A percentile compares a stretch with the other conserved stretches of the same genome.
These are phyloP conservation scores for Xerus rutilus DNA, from an alignment of 2,797 vertebrate genomes.

Conservation along the genomic window DNA sequence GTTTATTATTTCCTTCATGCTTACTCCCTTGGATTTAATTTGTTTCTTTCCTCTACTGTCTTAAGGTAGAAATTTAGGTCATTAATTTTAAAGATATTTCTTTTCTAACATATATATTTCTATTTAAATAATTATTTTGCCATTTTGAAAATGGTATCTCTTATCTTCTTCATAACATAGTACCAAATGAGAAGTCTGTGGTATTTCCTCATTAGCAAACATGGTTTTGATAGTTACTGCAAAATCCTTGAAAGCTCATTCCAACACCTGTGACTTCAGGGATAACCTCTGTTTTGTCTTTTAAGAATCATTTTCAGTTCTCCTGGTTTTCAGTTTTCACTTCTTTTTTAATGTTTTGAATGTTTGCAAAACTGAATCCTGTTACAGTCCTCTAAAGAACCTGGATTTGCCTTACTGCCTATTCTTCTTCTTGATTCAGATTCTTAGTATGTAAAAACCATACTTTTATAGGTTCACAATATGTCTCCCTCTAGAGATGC, in stretches of 20 bases:
- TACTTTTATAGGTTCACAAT: not conserved
- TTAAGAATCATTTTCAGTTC: not conserved
- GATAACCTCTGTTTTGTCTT: not conserved
- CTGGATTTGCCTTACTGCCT: not conserved
- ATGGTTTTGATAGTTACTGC: not conserved
- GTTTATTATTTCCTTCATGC: not conserved
- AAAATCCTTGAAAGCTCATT: not conserved
- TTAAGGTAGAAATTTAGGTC: not conserved
- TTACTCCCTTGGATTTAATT: not conserved
- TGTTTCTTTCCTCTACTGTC: not conserved
- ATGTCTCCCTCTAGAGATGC: not conserved
- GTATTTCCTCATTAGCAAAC: not conserved
- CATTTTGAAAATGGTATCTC: not conserved
- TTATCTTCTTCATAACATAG: not conserved
- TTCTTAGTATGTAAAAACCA: not conserved
- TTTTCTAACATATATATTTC: not conserved
- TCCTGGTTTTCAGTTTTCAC: not conserved
- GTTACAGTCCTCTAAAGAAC: not conserved
- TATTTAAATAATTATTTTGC: not conserved
- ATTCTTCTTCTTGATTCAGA: not conserved
- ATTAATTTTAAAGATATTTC: constrained; percentile 1
- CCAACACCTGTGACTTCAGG: not conserved
- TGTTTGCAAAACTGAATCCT: not conserved
- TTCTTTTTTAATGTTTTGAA: not conserved
- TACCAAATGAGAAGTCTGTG: not conserved